Conservation (phyloP, 2,888 invertebrate species). For the Invenusta paracnida region DNA sequence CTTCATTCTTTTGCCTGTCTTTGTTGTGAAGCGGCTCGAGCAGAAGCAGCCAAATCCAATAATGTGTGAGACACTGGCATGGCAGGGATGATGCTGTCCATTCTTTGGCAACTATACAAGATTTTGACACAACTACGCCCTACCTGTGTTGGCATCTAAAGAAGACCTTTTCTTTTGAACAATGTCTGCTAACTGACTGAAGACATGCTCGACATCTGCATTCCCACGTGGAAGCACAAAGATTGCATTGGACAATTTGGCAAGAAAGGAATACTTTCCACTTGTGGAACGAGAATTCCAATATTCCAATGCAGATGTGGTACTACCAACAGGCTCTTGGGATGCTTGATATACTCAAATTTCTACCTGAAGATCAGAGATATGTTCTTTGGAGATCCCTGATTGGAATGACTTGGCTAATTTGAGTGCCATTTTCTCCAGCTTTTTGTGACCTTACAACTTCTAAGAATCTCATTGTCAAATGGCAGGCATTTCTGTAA, state of each 20-base stretch:
- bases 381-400: neutral
- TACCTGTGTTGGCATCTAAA: neutral
- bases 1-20: no score
- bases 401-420: no score
- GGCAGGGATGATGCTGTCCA: neutral
- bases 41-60: neutral
- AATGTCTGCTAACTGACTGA: neutral
- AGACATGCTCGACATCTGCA: neutral
- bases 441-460: no score
- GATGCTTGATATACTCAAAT: neutral
- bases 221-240: neutral
- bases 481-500: no score
- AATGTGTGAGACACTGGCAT: neutral
- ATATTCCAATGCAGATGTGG: neutral
- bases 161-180: neutral
- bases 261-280: neutral
- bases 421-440: no score
- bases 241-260: neutral
- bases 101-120: neutral
- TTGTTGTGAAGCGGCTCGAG: no score
- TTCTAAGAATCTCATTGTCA: no score
- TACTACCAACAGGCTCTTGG: neutral
- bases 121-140: neutral
- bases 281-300: neutral
- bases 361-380: neutral